phyloP scores from a whole-genome alignment of 2,797 vertebrate species.

The Chrysolophus pictus region DNA sequence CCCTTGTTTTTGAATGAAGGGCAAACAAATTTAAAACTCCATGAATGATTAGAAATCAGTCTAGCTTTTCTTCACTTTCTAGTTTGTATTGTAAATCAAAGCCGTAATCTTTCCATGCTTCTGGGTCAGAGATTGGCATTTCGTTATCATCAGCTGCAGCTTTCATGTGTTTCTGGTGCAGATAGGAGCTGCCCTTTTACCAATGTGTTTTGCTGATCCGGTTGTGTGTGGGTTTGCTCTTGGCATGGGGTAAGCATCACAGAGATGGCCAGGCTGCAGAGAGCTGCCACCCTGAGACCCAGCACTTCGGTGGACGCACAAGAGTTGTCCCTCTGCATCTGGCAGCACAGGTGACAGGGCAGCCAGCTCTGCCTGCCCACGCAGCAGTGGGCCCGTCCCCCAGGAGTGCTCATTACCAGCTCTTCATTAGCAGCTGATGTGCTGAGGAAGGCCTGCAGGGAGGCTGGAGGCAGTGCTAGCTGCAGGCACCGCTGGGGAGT shows the following conservation, averaged over 20 bases:
- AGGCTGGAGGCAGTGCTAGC: neutral
- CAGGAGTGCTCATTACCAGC: rapidly evolving
- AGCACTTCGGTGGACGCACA: too few relatives aligned
- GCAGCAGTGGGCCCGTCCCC: neutral
- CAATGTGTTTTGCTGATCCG: neutral
- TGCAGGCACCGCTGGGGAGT: neutral
- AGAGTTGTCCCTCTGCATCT: too few relatives aligned
- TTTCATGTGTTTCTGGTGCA: neutral
- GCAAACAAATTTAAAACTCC: neutral
- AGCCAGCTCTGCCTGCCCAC: neutral
- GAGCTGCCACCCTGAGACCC: neutral
- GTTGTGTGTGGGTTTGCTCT: neutral
- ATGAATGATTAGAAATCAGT: neutral
- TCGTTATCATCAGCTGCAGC: neutral
- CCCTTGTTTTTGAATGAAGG: neutral
- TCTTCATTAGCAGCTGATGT: conserved; percentile 19
- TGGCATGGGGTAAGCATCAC: neutral
- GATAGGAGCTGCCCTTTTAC: neutral
- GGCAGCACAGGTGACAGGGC: neutral
- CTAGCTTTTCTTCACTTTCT: neutral
- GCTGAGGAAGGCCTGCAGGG: neutral
- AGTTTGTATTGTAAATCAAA: neutral
- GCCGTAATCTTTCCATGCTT: neutral
- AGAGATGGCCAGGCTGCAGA: neutral
- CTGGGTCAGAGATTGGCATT: neutral